Evolutionary conservation across 2,797 vertebrate genomes (phyloP).

Genomic region (Gobio occitaniae): DNA sequence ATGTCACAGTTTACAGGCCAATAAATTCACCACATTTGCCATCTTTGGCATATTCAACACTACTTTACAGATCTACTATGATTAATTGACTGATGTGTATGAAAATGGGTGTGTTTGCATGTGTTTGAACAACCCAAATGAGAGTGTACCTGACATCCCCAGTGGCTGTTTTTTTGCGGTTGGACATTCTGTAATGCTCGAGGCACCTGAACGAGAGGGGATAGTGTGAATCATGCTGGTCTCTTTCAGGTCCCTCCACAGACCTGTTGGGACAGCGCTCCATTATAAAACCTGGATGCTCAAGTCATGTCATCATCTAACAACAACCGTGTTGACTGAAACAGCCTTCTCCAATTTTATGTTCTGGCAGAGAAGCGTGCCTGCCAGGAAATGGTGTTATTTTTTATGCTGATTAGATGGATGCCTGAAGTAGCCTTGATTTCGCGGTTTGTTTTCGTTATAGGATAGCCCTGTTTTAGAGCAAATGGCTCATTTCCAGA

Average conservation of each 20-base stretch:
- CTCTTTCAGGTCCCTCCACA: conserved; percentile 42
- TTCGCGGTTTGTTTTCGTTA: conserved; percentile 59
- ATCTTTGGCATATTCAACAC: conserved; percentile 16
- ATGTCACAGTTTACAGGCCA: conserved; percentile 14
- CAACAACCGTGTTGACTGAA: conserved; percentile 15
- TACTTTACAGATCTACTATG: conserved; percentile 11
- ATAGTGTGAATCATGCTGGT: background rate
- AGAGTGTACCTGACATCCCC: conserved; percentile 41
- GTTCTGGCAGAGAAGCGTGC: conserved; percentile 26
- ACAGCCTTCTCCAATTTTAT: conserved; percentile 1
- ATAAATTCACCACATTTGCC: conserved; percentile 12
- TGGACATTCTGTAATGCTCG: conserved; percentile 21
- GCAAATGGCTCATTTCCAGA: conserved; percentile 64
- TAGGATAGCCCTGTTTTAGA: conserved; percentile 65
- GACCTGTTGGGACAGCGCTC: conserved; percentile 23
- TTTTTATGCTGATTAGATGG: conserved; percentile 55
- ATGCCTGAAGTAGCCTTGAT: conserved; percentile 49
- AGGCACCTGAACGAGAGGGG: conserved; percentile 23
- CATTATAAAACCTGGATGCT: background rate
- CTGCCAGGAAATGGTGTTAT: conserved; percentile 52
- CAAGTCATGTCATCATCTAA: conserved; percentile 40
- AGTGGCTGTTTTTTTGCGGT: conserved; percentile 47
- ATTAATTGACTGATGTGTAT: conserved; percentile 37
- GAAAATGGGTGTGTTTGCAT: conserved; percentile 28
- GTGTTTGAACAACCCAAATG: conserved; percentile 46